Evolutionary conservation across 2,797 vertebrate species (phyloP), one percentile per base, ranked within the genome.

Genomic region (Lateolabrax maculatus): DNA sequence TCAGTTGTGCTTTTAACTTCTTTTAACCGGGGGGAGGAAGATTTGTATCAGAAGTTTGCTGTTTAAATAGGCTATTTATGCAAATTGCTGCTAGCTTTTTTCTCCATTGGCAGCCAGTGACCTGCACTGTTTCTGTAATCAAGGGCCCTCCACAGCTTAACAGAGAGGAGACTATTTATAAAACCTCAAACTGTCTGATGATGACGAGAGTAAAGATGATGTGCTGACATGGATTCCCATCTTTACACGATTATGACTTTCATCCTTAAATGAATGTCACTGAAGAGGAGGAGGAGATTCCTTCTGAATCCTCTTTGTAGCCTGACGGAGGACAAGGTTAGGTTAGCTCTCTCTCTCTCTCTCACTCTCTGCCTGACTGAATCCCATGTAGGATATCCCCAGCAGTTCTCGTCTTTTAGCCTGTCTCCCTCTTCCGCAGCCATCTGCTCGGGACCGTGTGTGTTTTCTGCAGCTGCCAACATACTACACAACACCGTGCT

Each of bases 341-440:
- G 76, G 53, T 74, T 75, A 64, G 74, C 87, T 84, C 31, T 81
- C 49, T 74, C 57, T 44, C 49, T 65, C 51, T 60, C 68, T 37
- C 61, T 80, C 37, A 25, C 46, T 66, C 65, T 79, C 77, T 84
- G 89, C 84, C 83, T 88, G 81, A 90, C 87, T 91, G 89, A 87
- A 85, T 86, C 77, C 77, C 83, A 77, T 84, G 84, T 68, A 94
- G 92, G 93, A 93, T 90, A 91, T 93, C 92, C 93, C 92, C 75
- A 49, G 85, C 90, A 90, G 90, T 90, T 88, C 84, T 88, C 81
- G 81, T 93, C 87, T 92, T 90, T 93, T 89, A 78, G 89, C 85
- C 89, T 49, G 84, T 91, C 85, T 89, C 83, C 72, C 89, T 94
- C 88, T 89, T 90, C 88, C 39, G 29, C 79, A 81, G 90, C 93